phyloP scores from a whole-genome alignment of 1,140 invertebrate genomes.

The Zaprionus lachaisei region DNA sequence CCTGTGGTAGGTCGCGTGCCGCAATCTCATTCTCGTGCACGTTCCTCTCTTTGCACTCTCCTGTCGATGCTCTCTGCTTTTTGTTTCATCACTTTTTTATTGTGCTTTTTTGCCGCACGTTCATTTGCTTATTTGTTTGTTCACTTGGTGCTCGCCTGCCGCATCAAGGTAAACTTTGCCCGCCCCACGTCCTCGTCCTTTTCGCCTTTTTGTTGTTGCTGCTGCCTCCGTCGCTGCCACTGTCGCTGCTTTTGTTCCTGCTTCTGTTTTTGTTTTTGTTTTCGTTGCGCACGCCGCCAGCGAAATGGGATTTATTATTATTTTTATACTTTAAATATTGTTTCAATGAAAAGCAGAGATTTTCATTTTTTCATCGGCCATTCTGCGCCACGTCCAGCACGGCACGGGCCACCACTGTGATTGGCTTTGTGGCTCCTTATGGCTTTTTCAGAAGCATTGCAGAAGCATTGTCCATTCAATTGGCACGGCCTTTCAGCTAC shows the following conservation, averaged over 20 bases:
- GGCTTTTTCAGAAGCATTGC: no score
- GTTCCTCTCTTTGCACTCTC: constrained; percentile 11
- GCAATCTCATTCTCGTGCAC: constrained; percentile 61
- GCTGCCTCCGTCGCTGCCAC: not conserved
- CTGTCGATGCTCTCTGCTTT: constrained; percentile 6
- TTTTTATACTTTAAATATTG: constrained; percentile 78
- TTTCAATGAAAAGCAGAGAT: constrained; percentile 60
- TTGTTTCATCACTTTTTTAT: constrained; percentile 48
- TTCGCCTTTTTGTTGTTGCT: not conserved
- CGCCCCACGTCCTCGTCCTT: constrained; percentile 21
- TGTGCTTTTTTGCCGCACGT: constrained; percentile 76
- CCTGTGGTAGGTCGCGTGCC: constrained; percentile 83
- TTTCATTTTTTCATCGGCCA: constrained; percentile 32
- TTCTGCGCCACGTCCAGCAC: not conserved
- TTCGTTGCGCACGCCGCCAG: constrained; percentile 67
- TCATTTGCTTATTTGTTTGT: constrained; percentile 83
- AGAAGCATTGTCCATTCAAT: constrained; percentile 3
- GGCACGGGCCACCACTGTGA: constrained; percentile 5
- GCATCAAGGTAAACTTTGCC: constrained; percentile 79
- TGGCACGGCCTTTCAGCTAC: constrained; percentile 69
- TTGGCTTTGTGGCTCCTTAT: constrained; percentile 46
- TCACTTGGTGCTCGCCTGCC: constrained; percentile 68
- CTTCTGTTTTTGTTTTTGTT: constrained; percentile 65
- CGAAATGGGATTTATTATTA: constrained; percentile 82
- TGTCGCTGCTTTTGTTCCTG: not conserved